Evolutionary conservation across 23 tunicate genomes (phyloP).

Genomic region (Trididemnum clinides): DNA sequence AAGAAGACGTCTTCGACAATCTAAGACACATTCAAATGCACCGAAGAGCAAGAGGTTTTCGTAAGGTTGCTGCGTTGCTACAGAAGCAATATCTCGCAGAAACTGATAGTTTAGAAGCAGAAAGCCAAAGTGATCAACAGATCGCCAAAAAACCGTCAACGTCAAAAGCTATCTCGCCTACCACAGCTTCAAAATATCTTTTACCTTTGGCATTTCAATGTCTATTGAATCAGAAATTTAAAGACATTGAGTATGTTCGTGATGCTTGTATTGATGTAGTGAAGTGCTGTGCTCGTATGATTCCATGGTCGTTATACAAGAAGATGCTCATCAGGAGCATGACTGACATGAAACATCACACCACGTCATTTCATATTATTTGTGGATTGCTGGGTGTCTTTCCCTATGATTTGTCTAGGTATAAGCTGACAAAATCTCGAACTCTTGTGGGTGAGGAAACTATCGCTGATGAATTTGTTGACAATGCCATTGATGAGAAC

Average conservation of each 20-base stretch:
- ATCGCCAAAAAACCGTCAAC: neutral
- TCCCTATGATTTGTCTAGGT: conserved; percentile 66
- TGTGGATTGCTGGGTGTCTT: conserved; percentile 55
- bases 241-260: conserved; percentile 23
- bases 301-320: conserved; percentile 73
- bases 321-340: conserved; percentile 44
- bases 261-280: conserved; percentile 79
- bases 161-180: neutral
- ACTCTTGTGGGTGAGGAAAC: neutral
- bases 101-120: too few species aligned
- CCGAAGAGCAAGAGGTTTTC: conserved; percentile 64
- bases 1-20: conserved; percentile 75
- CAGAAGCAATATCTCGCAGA: neutral
- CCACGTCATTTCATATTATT: conserved; percentile 42
- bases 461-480: neutral
- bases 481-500: neutral
- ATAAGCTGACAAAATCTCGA: neutral
- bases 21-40: conserved; percentile 81
- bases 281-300: conserved; percentile 36
- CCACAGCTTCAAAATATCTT: conserved; percentile 46
- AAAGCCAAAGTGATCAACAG: neutral
- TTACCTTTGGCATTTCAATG: conserved; percentile 74
- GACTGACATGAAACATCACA: conserved; percentile 8
- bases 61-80: conserved; percentile 46
- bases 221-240: conserved; percentile 44